Conservation (phyloP, 2,888 invertebrate genomes). For the Gastrophysa polygoni region DNA sequence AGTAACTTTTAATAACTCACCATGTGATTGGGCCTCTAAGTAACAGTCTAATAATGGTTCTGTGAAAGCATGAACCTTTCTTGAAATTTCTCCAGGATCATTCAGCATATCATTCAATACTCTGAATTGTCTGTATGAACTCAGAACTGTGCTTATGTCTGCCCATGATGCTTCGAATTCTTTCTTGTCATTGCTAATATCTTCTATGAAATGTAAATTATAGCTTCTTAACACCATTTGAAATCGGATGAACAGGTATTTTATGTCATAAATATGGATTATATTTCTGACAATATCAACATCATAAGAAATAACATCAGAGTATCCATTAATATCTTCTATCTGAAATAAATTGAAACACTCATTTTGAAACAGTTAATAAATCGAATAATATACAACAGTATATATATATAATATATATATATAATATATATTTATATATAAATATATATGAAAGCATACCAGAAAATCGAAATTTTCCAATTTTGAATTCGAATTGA, state of each 20-base stretch:
- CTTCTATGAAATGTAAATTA: conserved; percentile 23
- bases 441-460: no score
- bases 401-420: no score
- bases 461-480: no score
- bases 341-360: conserved; percentile 22
- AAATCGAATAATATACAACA: no score
- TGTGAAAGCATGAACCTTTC: conserved; percentile 27
- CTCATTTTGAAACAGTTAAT: background rate
- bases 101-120: conserved; percentile 19
- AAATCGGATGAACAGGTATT: conserved; percentile 26
- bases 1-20: no score
- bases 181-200: background rate
- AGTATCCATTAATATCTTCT: conserved; percentile 20
- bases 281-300: conserved; percentile 33
- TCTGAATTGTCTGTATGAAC: conserved; percentile 19
- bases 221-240: conserved; percentile 30
- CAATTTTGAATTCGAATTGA: no score
- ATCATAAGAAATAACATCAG: conserved; percentile 28
- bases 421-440: no score
- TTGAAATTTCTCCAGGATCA: conserved; percentile 11
- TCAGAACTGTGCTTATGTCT: conserved; percentile 26
- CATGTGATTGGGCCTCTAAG: conserved; percentile 19
- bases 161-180: conserved; percentile 24
- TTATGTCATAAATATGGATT: conserved; percentile 34
- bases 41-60: conserved; percentile 22